Conservation (phyloP, 2,888 invertebrate genomes). For the Heliconius ismenius region DNA sequence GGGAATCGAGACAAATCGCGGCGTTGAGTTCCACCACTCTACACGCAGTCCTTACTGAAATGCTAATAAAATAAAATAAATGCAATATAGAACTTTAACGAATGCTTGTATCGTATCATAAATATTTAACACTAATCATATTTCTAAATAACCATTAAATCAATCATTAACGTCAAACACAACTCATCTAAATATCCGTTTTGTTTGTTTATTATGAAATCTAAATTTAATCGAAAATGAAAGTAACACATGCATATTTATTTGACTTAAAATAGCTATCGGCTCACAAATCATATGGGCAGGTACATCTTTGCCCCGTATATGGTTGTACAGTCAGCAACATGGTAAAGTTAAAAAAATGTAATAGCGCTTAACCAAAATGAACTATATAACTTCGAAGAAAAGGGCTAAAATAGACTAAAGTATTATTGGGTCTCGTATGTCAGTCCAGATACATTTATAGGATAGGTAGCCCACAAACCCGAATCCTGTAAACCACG, state of each 20-base stretch:
- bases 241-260: conserved; percentile 70
- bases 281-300: conserved; percentile 67
- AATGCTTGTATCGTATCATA: background rate
- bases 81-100: too few relatives aligned
- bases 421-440: conserved; percentile 26
- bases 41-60: too few relatives aligned
- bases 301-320: conserved; percentile 57
- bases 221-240: conserved; percentile 66
- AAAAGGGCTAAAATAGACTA: conserved; percentile 36
- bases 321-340: conserved; percentile 40
- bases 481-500: conserved; percentile 62
- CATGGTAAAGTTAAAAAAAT: conserved; percentile 39
- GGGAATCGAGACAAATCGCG: too few relatives aligned
- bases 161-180: conserved; percentile 67
- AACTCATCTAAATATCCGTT: conserved; percentile 65
- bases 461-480: conserved; percentile 61
- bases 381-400: background rate
- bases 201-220: conserved; percentile 69
- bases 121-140: conserved; percentile 10
- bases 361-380: conserved; percentile 2
- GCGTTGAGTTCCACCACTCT: too few relatives aligned
- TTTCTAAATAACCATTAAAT: conserved; percentile 64
- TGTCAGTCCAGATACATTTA: conserved; percentile 47
- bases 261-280: conserved; percentile 76
- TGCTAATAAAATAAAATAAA: too few relatives aligned